Conservation (phyloP, 1,140 invertebrate genomes). For the Telenomus remus region DNA sequence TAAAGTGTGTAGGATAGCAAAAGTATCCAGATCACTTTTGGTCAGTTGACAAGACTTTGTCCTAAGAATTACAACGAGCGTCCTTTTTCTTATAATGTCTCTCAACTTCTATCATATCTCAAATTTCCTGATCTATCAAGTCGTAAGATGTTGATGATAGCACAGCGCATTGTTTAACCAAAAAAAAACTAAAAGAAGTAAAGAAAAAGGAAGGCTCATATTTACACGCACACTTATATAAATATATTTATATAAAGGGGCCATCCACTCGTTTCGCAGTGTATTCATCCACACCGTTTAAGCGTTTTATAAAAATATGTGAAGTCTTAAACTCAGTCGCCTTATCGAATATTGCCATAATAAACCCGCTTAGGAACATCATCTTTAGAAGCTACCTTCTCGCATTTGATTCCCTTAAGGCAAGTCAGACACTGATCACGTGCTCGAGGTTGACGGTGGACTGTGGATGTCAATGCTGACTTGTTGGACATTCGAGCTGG, state of each 20-base stretch:
- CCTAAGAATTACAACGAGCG: no score
- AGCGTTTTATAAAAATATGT: slow-evolving; percentile 43
- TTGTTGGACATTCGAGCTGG: slow-evolving; percentile 69
- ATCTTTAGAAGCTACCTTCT: slow-evolving; percentile 63
- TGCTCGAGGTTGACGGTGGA: slow-evolving; percentile 68
- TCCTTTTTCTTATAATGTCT: background rate
- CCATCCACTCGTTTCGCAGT: background rate
- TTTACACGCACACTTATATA: slow-evolving; percentile 28
- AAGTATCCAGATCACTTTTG: no score
- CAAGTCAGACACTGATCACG: slow-evolving; percentile 67
- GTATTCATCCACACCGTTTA: slow-evolving; percentile 25
- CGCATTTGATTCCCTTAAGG: slow-evolving; percentile 46
- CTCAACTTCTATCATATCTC: slow-evolving; percentile 10
- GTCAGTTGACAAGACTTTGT: no score
- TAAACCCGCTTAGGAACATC: slow-evolving; percentile 61
- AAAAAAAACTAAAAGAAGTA: slow-evolving; percentile 16
- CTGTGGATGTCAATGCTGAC: slow-evolving; percentile 71
- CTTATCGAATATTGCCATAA: slow-evolving; percentile 64
- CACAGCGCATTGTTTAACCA: slow-evolving; percentile 14
- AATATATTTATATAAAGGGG: slow-evolving; percentile 30
- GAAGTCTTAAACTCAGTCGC: slow-evolving; percentile 54
- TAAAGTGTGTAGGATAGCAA: no score
- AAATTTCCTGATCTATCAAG: no score
- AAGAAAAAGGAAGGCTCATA: slow-evolving; percentile 36
- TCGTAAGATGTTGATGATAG: slow-evolving; percentile 8